Evolutionary conservation across 2,888 invertebrate species (phyloP).

Genomic region (Sepioteuthis lessoniana): DNA sequence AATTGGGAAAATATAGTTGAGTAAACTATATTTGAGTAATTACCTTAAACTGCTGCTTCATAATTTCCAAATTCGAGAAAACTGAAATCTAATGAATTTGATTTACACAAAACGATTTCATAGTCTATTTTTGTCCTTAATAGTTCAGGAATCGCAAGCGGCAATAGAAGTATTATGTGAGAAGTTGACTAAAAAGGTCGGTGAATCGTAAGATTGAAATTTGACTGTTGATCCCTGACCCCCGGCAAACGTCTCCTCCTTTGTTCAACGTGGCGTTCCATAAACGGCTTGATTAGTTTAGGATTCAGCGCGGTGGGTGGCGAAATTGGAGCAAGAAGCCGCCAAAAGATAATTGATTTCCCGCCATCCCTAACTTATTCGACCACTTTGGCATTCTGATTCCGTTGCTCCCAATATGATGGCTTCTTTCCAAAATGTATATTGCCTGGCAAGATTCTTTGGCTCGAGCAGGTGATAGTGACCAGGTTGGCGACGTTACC

Average conservation of each 20-base stretch:
- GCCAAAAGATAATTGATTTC: conserved; percentile 13
- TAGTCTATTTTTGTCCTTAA: neutral
- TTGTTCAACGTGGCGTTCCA: neutral
- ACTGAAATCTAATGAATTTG: neutral
- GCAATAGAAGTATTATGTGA: neutral
- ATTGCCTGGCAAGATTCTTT: conserved; percentile 1
- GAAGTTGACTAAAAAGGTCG: neutral
- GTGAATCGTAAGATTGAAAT: neutral
- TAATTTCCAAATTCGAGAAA: too few species aligned
- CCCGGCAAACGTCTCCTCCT: neutral
- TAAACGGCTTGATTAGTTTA: conserved; percentile 18
- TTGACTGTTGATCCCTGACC: neutral
- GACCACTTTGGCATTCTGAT: neutral
- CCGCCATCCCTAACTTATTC: neutral
- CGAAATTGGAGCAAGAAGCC: neutral
- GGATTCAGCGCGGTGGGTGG: neutral
- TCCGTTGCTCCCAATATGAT: neutral
- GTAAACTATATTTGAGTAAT: too few species aligned
- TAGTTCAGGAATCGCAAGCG: neutral
- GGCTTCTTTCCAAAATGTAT: neutral
- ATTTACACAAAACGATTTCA: neutral
- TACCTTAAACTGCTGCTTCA: too few species aligned
- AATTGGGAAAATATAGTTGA: too few species aligned
- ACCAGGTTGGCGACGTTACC: neutral
- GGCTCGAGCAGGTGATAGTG: neutral